phyloP scores from a whole-genome alignment of 92 coral and sea anemone genomes.

The Zoanthus solanderi region DNA sequence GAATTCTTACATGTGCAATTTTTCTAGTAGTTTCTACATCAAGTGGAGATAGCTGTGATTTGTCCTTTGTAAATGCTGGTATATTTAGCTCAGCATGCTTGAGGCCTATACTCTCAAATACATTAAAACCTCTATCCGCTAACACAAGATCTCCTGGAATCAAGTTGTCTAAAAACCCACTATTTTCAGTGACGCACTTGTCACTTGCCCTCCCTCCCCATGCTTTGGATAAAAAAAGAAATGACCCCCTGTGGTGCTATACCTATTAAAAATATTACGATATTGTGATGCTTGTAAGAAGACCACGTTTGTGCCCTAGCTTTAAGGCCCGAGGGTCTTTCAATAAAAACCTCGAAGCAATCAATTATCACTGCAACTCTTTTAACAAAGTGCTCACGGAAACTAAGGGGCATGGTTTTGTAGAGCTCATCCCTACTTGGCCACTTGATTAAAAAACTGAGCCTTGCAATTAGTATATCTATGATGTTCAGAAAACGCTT shows the following conservation, averaged over 20 bases:
- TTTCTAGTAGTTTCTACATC: conserved; percentile 52
- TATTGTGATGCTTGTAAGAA: conserved; percentile 46
- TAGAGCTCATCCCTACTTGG: conserved; percentile 24
- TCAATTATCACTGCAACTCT: conserved; percentile 37
- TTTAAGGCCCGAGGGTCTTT: conserved; percentile 37
- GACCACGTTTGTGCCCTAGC: conserved; percentile 45
- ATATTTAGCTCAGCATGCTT: conserved; percentile 16
- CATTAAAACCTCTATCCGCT: conserved; percentile 52
- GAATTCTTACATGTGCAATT: conserved; percentile 47
- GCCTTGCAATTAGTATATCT: neutral
- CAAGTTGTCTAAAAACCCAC: conserved; percentile 65
- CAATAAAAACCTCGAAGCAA: conserved; percentile 55
- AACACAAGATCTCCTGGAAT: conserved; percentile 71
- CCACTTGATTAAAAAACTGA: conserved; percentile 28
- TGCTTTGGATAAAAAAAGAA: conserved; percentile 64
- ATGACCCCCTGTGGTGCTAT: conserved; percentile 74
- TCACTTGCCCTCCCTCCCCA: conserved; percentile 79
- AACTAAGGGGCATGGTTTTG: conserved; percentile 19
- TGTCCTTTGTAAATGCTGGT: conserved; percentile 52
- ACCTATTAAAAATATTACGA: too few relatives aligned
- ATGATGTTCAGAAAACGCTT: conserved; percentile 20
- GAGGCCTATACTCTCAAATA: conserved; percentile 23
- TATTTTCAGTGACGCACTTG: conserved; percentile 66
- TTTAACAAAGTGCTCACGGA: conserved; percentile 12
- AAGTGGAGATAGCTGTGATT: conserved; percentile 42